phyloP scores from a whole-genome alignment of 2,888 invertebrate species.

The Chorisops tibialis region DNA sequence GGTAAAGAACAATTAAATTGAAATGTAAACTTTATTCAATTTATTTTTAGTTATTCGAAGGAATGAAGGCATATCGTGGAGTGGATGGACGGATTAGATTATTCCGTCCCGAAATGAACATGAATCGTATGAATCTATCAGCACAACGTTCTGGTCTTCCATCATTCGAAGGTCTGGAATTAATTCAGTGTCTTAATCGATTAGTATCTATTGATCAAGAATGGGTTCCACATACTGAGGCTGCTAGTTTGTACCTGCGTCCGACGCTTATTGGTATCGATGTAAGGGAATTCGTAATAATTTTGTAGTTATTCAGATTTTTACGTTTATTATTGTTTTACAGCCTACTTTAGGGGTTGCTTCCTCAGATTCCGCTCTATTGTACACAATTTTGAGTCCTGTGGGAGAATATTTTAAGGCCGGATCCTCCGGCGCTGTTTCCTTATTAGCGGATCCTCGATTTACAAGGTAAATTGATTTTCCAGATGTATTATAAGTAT shows the following conservation, averaged over 20 bases:
- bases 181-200: slow-evolving; percentile 79
- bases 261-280: slow-evolving; percentile 97
- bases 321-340: slow-evolving; percentile 35
- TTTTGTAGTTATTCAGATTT: too few species aligned
- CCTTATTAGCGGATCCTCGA: slow-evolving; percentile 86
- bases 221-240: slow-evolving; percentile 93
- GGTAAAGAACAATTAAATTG: too few species aligned
- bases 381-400: slow-evolving; percentile 89
- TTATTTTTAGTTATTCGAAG: slow-evolving; percentile 83
- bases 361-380: slow-evolving; percentile 78
- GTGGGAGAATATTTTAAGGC: slow-evolving; percentile 89
- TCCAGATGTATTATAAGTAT: not conserved
- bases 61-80: slow-evolving; percentile 95
- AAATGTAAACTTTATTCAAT: not conserved
- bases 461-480: slow-evolving; percentile 56
- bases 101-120: slow-evolving; percentile 93
- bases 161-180: slow-evolving; percentile 80
- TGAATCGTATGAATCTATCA: slow-evolving; percentile 86
- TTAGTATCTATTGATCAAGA: slow-evolving; percentile 90
- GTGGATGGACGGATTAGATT: slow-evolving; percentile 87
- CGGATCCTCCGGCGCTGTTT: slow-evolving; percentile 65
- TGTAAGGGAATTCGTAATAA: slow-evolving; percentile 59
- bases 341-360: slow-evolving; percentile 92
- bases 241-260: slow-evolving; percentile 90
- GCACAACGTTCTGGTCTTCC: slow-evolving; percentile 84